phyloP scores from a whole-genome alignment of 2,113 vertebrate genomes.

The Labeo catla region DNA sequence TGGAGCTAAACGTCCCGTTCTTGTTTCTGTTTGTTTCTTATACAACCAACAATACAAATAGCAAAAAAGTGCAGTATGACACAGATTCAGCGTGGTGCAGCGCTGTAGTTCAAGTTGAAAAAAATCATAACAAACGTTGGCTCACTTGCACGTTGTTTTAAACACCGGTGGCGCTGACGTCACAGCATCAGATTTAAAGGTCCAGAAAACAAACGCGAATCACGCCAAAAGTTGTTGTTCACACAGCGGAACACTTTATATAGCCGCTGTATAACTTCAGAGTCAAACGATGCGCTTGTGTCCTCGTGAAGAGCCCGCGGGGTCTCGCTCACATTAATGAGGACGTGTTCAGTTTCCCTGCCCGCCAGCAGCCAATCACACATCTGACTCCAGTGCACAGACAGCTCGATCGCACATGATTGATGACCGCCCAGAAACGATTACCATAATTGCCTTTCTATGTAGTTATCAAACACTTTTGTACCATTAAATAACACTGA shows the following conservation, averaged over 20 bases:
- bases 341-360: conserved; percentile 88
- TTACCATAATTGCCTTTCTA: conserved; percentile 99
- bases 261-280: conserved; percentile 22
- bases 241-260: background rate
- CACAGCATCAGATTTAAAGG: conserved; percentile 66
- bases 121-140: conserved; percentile 67
- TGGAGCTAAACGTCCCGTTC: conserved; percentile 5
- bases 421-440: conserved; percentile 95
- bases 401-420: conserved; percentile 94
- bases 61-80: background rate
- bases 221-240: conserved; percentile 12
- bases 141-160: conserved; percentile 73
- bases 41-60: background rate
- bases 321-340: conserved; percentile 90
- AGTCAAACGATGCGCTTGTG: conserved; percentile 61
- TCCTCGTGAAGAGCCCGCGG: conserved; percentile 71
- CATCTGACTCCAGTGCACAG: conserved; percentile 84
- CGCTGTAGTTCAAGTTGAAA: conserved; percentile 50
- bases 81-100: background rate
- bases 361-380: conserved; percentile 86
- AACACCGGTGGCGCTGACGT: conserved; percentile 80
- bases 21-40: background rate
- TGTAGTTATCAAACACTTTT: conserved; percentile 90
- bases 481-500: conserved; percentile 77
- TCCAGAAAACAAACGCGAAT: conserved; percentile 53